A percentile compares a stretch with the other conserved stretches of the same genome.
phyloP scores from a whole-genome alignment of 2,888 invertebrate genomes.

The Ochropleura leucogaster region DNA sequence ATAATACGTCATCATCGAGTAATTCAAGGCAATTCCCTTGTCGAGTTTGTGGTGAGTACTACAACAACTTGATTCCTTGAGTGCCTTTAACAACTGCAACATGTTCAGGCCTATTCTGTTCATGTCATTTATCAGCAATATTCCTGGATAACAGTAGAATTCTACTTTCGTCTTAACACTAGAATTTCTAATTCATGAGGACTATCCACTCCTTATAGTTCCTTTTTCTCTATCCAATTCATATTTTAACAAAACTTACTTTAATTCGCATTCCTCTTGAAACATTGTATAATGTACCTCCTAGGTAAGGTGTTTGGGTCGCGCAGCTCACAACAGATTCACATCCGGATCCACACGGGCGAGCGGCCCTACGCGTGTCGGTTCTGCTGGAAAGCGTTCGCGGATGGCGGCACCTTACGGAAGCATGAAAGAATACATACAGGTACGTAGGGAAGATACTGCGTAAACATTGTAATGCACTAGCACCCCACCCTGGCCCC shows the following conservation, averaged over 20 bases:
- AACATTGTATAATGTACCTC: background rate
- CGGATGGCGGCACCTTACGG: conserved; percentile 95
- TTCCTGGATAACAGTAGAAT: background rate
- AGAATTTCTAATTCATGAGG: background rate
- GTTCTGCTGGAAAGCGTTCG: conserved; percentile 97
- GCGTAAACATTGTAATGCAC: too few relatives aligned
- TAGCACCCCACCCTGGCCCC: too few relatives aligned
- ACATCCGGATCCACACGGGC: conserved; percentile 96
- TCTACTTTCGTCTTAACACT: background rate
- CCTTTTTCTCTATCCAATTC: background rate
- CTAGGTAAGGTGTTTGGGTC: conserved; percentile 95
- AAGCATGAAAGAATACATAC: conserved; percentile 97
- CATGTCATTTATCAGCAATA: background rate
- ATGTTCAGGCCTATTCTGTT: background rate
- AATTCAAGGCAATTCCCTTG: conserved; percentile 93
- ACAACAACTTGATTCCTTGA: background rate
- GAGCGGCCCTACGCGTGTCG: conserved; percentile 96
- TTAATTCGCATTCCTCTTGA: background rate
- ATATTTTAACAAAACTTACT: background rate
- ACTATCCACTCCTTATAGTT: background rate
- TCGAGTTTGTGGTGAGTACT: conserved; percentile 93
- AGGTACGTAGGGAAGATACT: conserved; percentile 78
- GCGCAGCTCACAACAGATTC: conserved; percentile 96
- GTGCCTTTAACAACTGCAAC: background rate
- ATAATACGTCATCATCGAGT: conserved; percentile 75